Conservation (phyloP, 1,140 invertebrate genomes). For the Tigriopus japonicus region DNA sequence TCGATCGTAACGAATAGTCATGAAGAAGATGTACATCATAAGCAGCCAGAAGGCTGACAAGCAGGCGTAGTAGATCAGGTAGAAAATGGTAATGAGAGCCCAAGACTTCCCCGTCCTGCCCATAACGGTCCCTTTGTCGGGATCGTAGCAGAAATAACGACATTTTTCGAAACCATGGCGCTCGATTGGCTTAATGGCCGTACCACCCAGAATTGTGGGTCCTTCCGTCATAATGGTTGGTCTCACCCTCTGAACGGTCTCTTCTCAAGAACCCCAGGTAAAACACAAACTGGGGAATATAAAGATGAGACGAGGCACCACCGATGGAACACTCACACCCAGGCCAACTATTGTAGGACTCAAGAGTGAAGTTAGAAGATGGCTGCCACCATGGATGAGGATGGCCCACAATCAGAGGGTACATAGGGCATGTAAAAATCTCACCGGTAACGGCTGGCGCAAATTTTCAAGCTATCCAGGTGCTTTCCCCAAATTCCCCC, state of each 20-base stretch:
- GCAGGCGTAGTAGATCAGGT: constrained; percentile 72
- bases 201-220: constrained; percentile 1
- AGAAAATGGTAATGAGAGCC: constrained; percentile 61
- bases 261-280: no score
- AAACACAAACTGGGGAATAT: no score
- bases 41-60: constrained; percentile 73
- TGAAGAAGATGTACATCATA: constrained; percentile 75
- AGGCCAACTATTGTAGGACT: no score
- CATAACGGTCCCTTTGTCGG: background rate
- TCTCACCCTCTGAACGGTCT: background rate
- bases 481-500: no score
- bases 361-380: no score
- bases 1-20: constrained; percentile 34
- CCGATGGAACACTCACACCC: no score
- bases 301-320: no score
- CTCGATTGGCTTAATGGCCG: constrained; percentile 6
- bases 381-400: no score
- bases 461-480: no score
- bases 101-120: constrained; percentile 7
- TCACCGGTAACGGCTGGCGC: no score
- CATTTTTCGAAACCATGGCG: constrained; percentile 12
- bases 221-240: background rate
- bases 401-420: no score
- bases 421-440: no score
- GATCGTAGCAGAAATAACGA: constrained; percentile 1